Evolutionary conservation across 92 coral and sea anemone species (phyloP).

Genomic region (Actinostola sp.): DNA sequence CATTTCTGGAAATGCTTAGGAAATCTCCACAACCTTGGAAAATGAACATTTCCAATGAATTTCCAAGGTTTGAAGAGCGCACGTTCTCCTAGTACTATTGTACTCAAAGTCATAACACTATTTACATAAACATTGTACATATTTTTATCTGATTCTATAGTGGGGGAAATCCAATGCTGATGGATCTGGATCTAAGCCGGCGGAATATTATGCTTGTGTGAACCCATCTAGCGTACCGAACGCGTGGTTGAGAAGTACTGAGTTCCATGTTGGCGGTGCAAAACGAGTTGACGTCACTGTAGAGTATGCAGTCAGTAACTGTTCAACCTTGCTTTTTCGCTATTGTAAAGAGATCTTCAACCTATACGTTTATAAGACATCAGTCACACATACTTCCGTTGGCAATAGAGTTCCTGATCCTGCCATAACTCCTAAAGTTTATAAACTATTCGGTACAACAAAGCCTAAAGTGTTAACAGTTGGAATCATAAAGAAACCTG

Average conservation of each 20-base stretch:
- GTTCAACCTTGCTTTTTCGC: constrained; percentile 14
- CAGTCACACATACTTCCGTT: neutral
- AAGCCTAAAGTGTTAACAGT: constrained; percentile 16
- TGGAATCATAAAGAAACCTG: neutral
- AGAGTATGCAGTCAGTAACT: constrained; percentile 28
- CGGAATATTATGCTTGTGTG: too few relatives aligned
- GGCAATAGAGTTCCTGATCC: constrained; percentile 26
- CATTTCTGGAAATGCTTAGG: too few relatives aligned
- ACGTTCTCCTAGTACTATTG: too few relatives aligned
- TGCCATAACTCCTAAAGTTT: neutral
- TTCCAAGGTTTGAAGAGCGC: too few relatives aligned
- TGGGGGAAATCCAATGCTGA: neutral
- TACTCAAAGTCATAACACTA: too few relatives aligned
- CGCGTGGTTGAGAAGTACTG: constrained; percentile 49
- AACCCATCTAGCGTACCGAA: neutral
- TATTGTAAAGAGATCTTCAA: constrained; percentile 10
- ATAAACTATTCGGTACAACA: constrained; percentile 19
- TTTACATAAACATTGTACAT: too few relatives aligned
- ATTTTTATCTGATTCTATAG: too few relatives aligned
- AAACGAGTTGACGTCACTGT: constrained; percentile 44
- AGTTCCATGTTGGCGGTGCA: constrained; percentile 25
- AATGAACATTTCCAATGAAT: too few relatives aligned
- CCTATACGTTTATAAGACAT: constrained; percentile 32
- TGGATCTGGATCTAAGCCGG: neutral
- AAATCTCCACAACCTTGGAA: too few relatives aligned